These are phyloP conservation scores for Andrena cerasifolii DNA, from an alignment of 1,140 invertebrate species.

Conservation along the genomic window DNA sequence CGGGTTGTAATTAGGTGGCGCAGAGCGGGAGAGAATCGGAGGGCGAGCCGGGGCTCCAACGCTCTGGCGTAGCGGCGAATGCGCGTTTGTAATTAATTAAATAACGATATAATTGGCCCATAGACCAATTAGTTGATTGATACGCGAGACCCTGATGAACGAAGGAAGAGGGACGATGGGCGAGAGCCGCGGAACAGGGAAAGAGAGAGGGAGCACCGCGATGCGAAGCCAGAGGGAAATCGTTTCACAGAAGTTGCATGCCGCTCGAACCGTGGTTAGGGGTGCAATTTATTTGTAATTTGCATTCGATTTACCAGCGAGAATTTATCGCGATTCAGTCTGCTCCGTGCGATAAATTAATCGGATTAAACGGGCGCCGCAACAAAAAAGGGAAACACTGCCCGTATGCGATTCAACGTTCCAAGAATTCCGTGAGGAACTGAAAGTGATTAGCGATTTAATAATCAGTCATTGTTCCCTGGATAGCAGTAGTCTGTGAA, in stretches of 20 bases:
- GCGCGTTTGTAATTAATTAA: constrained; percentile 68
- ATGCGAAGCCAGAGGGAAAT: constrained; percentile 59
- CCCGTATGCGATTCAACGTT: constrained; percentile 2
- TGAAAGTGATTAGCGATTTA: constrained; percentile 24
- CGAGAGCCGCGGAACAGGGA: neutral
- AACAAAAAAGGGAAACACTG: constrained; percentile 25
- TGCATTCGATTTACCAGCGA: constrained; percentile 71
- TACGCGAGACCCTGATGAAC: constrained; percentile 43
- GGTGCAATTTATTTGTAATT: constrained; percentile 74
- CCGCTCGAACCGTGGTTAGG: constrained; percentile 60
- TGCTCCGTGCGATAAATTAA: constrained; percentile 52
- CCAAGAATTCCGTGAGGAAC: neutral
- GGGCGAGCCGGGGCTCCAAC: constrained; percentile 29
- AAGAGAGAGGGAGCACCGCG: constrained; percentile 8
- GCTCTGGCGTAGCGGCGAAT: constrained; percentile 34
- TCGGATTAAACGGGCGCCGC: constrained; percentile 61
- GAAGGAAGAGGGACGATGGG: constrained; percentile 8
- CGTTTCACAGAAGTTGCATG: constrained; percentile 73
- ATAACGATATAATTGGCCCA: constrained; percentile 72
- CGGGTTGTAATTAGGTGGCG: constrained; percentile 55
- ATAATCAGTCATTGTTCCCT: constrained; percentile 38
- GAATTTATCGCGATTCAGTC: constrained; percentile 59
- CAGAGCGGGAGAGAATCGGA: constrained; percentile 41
- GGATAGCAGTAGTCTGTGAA: neutral
- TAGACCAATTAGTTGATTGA: constrained; percentile 72